These are phyloP conservation scores for Aphaenogaster floridana DNA, from an alignment of 1,140 invertebrate genomes.

Conservation along the genomic window DNA sequence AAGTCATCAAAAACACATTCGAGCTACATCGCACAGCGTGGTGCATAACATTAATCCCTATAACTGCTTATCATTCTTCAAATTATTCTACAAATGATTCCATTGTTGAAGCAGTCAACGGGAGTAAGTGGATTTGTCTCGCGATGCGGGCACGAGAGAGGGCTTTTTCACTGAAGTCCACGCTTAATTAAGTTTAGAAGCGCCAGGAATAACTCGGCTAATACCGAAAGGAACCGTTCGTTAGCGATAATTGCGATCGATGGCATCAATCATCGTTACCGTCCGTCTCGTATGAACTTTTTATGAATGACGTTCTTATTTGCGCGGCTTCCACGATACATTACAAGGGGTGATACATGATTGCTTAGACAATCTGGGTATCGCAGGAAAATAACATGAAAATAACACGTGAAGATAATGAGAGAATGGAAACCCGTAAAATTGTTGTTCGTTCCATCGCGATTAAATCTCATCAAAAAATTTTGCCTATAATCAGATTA, in stretches of 20 bases:
- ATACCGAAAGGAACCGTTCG: neutral
- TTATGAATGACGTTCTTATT: conserved; percentile 25
- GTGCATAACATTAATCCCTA: neutral
- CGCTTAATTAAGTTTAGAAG: conserved; percentile 38
- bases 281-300: neutral
- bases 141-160: conserved; percentile 12
- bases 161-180: conserved; percentile 17
- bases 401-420: neutral
- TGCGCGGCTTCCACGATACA: neutral
- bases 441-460: neutral
- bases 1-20: neutral
- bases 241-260: conserved; percentile 37
- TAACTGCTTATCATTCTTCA: neutral
- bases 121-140: neutral
- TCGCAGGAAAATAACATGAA: neutral
- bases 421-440: neutral
- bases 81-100: conserved; percentile 4
- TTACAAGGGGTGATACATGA: neutral
- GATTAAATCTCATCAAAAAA: neutral
- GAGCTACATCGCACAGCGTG: neutral
- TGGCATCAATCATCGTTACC: conserved; percentile 34
- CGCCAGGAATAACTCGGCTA: conserved; percentile 27
- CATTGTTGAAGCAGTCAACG: neutral
- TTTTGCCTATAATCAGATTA: neutral
- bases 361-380: neutral